Evolutionary conservation across 2,797 vertebrate genomes (phyloP), one percentile per base, ranked within the genome.

Genomic region (Allobates femoralis): DNA sequence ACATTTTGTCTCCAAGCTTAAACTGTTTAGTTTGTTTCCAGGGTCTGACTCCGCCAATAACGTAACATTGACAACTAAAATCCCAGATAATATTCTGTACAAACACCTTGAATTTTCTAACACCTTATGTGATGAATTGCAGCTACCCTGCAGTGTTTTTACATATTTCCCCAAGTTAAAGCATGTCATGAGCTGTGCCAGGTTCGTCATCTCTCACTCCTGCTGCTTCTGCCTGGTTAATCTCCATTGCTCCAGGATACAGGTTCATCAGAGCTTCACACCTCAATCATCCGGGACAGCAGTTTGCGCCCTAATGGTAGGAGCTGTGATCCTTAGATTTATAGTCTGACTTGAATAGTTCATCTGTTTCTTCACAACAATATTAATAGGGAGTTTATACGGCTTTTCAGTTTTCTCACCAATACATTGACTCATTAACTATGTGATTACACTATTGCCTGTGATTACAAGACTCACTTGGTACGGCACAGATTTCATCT

Each of bases 91-190:
- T 79, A 55, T 75, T 75, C 66, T 21, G 56, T 23, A 26, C 74
- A 87, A 41, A 82, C 78, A 86, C 85, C 67, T 76, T 56, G 69
- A 62, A 21, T 86, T 37, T 11, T 87, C 30, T 84, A 87, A 87
- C 75, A 84, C 53, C 75, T 79, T 55, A 46, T 50, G 53, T 64
- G 81, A 87, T 62, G 86, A 79, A 87, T 79, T 74, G 28, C 81
- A 79, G 81, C 81, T 79, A 62, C 41, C 86, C 81, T 55, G 50
- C 75, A 62, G 80, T 87, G 62, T 83, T 87, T 79, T 79, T 87
- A 37, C 86, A 84, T 87, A 73, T 80, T 87, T 84, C 53, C 78
- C 76, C 82, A 71, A 64, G 81, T 80, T 71, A 60, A 56, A 73
- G 66, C 53, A 64, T 71, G 76, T 84, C 56, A 56, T 62, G n/a